phyloP scores from a whole-genome alignment of 2,888 invertebrate genomes.

The Cheilosia scutellata region DNA sequence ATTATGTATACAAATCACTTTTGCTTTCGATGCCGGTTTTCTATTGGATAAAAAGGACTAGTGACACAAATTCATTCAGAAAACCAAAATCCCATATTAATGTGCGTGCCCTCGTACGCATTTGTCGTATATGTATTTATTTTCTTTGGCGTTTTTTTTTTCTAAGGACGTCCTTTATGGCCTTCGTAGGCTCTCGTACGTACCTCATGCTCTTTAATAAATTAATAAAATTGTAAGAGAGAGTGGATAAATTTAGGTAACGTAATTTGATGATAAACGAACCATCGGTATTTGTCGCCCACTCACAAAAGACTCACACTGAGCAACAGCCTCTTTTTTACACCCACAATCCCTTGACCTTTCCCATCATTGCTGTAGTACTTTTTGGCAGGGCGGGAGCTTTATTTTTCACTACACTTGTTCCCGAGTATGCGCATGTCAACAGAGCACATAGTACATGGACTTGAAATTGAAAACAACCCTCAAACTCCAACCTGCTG shows the following conservation, averaged over 20 bases:
- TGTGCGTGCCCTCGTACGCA: constrained; percentile 19
- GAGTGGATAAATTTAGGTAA: constrained; percentile 28
- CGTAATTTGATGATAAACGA: constrained; percentile 12
- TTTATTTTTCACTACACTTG: neutral
- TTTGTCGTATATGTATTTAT: constrained; percentile 13
- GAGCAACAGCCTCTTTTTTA: constrained; percentile 17
- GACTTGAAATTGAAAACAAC: constrained; percentile 18
- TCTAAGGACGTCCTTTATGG: constrained; percentile 11
- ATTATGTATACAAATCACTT: constrained; percentile 25
- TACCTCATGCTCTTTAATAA: neutral
- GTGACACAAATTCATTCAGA: constrained; percentile 68
- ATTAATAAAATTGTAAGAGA: neutral
- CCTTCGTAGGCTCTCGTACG: neutral
- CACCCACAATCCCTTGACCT: constrained; percentile 55
- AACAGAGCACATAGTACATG: neutral
- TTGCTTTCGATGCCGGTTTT: constrained; percentile 21
- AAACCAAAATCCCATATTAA: constrained; percentile 21
- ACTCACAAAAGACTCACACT: constrained; percentile 18
- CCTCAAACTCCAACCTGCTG: constrained; percentile 14
- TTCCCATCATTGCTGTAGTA: constrained; percentile 26
- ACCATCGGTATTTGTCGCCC: neutral
- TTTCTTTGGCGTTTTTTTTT: neutral
- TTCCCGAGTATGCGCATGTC: constrained; percentile 20
- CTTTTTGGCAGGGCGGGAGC: constrained; percentile 21
- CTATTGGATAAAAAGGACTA: constrained; percentile 30